phyloP scores from a whole-genome alignment of 2,888 invertebrate genomes.

The Xestobium rufovillosum region DNA sequence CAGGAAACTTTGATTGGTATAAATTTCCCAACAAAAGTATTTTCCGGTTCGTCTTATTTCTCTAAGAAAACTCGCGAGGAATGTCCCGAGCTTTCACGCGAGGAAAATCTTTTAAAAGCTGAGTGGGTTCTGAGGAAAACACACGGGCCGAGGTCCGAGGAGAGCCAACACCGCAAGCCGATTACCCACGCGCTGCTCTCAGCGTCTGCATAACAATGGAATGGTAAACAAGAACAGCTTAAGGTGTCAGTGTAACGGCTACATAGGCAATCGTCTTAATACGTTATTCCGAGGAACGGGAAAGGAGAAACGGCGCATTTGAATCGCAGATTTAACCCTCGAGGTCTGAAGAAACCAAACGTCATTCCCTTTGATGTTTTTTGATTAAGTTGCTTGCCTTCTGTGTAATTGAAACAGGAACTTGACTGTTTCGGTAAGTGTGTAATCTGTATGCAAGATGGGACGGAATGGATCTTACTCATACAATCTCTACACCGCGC shows the following conservation, averaged over 20 bases:
- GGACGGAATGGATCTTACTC: constrained; percentile 20
- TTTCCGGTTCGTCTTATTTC: too few relatives aligned
- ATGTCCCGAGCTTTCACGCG: too few relatives aligned
- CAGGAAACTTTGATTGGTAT: too few relatives aligned
- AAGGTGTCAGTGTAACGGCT: constrained; percentile 29
- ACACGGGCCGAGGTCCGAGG: too few relatives aligned
- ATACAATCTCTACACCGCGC: not conserved
- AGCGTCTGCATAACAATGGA: constrained; percentile 31
- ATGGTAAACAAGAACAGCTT: constrained; percentile 33
- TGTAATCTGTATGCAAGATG: constrained; percentile 41
- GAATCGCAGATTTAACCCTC: constrained; percentile 34
- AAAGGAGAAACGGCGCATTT: constrained; percentile 28
- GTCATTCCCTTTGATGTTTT: constrained; percentile 40
- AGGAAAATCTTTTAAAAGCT: too few relatives aligned
- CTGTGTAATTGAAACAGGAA: constrained; percentile 40
- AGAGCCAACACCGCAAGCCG: constrained; percentile 32
- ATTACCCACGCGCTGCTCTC: constrained; percentile 30
- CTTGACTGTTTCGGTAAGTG: constrained; percentile 37
- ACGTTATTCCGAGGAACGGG: constrained; percentile 26
- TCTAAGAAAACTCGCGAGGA: too few relatives aligned
- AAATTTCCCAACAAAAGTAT: too few relatives aligned
- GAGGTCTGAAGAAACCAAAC: constrained; percentile 31
- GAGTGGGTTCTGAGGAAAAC: too few relatives aligned
- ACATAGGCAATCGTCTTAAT: constrained; percentile 27
- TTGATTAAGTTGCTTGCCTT: constrained; percentile 37